A percentile compares a stretch with the other conserved stretches of the same genome.
Evolutionary conservation across 2,113 vertebrate genomes (phyloP).

Genomic region (Notarius quadriscutis): DNA sequence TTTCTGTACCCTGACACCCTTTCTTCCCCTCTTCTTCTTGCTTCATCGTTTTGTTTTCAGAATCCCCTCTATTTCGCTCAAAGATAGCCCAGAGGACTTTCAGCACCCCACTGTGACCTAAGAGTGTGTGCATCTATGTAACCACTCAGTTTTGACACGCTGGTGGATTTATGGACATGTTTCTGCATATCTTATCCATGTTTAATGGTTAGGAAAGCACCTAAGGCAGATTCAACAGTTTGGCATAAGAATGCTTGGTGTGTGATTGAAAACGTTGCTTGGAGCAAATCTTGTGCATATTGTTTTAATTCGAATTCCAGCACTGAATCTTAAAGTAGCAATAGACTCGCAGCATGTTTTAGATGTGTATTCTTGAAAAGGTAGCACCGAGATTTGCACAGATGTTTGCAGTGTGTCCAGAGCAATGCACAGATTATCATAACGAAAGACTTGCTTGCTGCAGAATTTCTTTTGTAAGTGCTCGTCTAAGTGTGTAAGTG

Average conservation of each 20-base stretch:
- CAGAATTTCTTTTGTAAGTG: slow-evolving; percentile 14
- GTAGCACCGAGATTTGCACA: slow-evolving; percentile 9
- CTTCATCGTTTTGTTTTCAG: slow-evolving; percentile 19
- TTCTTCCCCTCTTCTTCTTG: slow-evolving; percentile 21
- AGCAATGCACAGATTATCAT: slow-evolving; percentile 29
- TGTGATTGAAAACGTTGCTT: slow-evolving; percentile 8
- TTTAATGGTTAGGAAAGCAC: slow-evolving; percentile 48
- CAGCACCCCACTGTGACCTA: slow-evolving; percentile 17
- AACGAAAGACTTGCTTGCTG: slow-evolving; percentile 15
- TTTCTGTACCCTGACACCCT: slow-evolving; percentile 8
- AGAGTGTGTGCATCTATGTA: slow-evolving; percentile 29
- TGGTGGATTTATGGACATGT: slow-evolving; percentile 47
- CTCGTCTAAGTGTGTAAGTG: slow-evolving; percentile 25
- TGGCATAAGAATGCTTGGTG: slow-evolving; percentile 24
- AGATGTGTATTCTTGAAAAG: slow-evolving; percentile 6
- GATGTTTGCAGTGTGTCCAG: neutral
- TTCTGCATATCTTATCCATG: slow-evolving; percentile 48
- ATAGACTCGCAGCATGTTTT: neutral
- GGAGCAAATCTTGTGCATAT: slow-evolving; percentile 11
- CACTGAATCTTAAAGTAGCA: slow-evolving; percentile 4
- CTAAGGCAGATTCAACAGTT: slow-evolving; percentile 32
- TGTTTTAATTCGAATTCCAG: slow-evolving; percentile 49
- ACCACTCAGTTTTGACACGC: slow-evolving; percentile 44
- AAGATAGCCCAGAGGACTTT: slow-evolving; percentile 37
- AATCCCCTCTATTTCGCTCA: slow-evolving; percentile 19